phyloP scores from a whole-genome alignment of 2,113 vertebrate genomes.

The Muntiacus muntjak region DNA sequence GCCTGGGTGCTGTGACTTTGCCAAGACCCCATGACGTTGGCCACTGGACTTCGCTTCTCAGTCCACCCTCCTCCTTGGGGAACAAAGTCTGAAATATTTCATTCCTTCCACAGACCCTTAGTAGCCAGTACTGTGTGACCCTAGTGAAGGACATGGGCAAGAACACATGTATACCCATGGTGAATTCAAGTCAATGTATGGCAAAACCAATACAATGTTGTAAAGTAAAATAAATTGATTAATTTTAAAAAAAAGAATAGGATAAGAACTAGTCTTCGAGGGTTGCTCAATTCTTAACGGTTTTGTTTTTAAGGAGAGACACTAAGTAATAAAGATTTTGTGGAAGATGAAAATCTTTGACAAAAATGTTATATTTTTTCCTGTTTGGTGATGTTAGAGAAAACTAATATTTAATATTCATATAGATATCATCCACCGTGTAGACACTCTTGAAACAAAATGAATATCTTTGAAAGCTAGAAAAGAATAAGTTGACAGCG shows the following conservation, averaged over 20 bases:
- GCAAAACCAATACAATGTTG: too few relatives aligned
- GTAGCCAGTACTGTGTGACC: not conserved
- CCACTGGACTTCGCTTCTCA: not conserved
- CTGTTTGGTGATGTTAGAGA: conserved; percentile 13
- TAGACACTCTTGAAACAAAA: not conserved
- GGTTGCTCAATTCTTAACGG: not conserved
- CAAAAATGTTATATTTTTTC: not conserved
- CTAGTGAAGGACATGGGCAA: not conserved
- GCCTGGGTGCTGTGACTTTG: not conserved
- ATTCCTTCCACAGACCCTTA: not conserved
- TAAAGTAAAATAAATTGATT: too few relatives aligned
- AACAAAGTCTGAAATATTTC: not conserved
- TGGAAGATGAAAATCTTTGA: conserved; percentile 15
- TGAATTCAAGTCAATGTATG: too few relatives aligned
- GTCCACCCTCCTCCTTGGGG: not conserved
- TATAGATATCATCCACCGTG: not conserved
- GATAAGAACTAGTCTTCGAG: not conserved
- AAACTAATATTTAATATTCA: not conserved
- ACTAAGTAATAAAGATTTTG: not conserved
- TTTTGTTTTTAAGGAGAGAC: conserved; percentile 22
- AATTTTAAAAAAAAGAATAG: not conserved
- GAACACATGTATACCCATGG: too few relatives aligned
- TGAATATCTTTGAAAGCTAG: not conserved
- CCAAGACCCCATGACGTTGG: not conserved
- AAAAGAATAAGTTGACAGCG: not conserved